A percentile compares a stretch with the other conserved stretches of the same genome.
Conservation (phyloP, 2,113 vertebrate species). For the Cyphomyrus plagiostoma region DNA sequence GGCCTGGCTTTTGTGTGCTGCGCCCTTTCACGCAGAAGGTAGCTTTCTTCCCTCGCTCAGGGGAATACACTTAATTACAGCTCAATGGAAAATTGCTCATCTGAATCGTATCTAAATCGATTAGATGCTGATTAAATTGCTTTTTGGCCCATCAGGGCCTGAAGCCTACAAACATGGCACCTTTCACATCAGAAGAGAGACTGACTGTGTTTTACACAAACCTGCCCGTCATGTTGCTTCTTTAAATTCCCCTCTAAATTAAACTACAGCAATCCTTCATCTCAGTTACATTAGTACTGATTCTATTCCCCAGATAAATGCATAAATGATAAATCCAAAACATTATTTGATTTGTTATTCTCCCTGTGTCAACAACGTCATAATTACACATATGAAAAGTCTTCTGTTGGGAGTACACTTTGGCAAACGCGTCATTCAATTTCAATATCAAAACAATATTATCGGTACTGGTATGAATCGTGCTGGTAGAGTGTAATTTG, state of each 20-base stretch:
- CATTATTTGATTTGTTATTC: slow-evolving; percentile 37
- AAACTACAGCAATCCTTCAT: background rate
- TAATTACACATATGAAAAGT: slow-evolving; percentile 41
- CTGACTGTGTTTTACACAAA: slow-evolving; percentile 4
- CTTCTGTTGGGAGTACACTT: slow-evolving; percentile 27
- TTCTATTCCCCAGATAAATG: background rate
- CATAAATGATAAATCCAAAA: background rate
- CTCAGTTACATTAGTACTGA: background rate
- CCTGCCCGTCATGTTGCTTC: slow-evolving; percentile 19
- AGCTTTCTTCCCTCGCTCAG: slow-evolving; percentile 48
- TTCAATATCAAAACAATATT: slow-evolving; percentile 28
- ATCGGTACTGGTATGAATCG: background rate
- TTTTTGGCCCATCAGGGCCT: slow-evolving; percentile 48
- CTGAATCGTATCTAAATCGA: slow-evolving; percentile 66
- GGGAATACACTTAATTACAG: slow-evolving; percentile 61
- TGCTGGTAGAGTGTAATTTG: background rate
- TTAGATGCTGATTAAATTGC: slow-evolving; percentile 70
- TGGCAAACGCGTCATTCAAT: slow-evolving; percentile 38
- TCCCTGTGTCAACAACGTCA: slow-evolving; percentile 18
- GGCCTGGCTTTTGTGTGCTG: slow-evolving; percentile 14
- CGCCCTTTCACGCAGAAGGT: slow-evolving; percentile 49
- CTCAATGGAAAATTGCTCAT: slow-evolving; percentile 63
- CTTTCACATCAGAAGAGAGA: slow-evolving; percentile 27
- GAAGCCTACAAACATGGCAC: slow-evolving; percentile 40
- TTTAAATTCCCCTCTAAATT: slow-evolving; percentile 25